Conservation (phyloP, 2,888 invertebrate species). For the Elmis aenea region DNA sequence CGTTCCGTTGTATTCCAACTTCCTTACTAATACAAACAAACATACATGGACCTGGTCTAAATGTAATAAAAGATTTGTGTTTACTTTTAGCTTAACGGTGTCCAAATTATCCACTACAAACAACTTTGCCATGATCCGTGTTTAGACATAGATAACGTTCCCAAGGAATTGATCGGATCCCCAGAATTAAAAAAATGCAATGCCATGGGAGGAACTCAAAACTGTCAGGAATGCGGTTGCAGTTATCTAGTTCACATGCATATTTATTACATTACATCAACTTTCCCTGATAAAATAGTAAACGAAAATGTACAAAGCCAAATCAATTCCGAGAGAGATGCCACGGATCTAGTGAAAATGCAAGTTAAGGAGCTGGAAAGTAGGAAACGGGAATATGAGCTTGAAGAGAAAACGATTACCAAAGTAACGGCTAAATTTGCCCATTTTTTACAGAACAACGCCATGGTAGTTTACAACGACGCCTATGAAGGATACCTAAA, state of each 20-base stretch:
- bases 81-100: too few relatives aligned
- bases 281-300: slow-evolving; percentile 27
- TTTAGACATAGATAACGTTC: slow-evolving; percentile 34
- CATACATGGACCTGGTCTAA: too few relatives aligned
- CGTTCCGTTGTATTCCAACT: too few relatives aligned
- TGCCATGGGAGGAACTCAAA: slow-evolving; percentile 29
- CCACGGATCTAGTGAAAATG: slow-evolving; percentile 6
- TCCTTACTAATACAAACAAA: too few relatives aligned
- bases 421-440: slow-evolving; percentile 37
- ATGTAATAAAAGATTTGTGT: too few relatives aligned
- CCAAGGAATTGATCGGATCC: slow-evolving; percentile 35
- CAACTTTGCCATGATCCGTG: slow-evolving; percentile 40
- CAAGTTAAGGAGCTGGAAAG: neutral
- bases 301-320: slow-evolving; percentile 31
- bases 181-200: slow-evolving; percentile 34
- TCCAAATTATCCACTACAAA: slow-evolving; percentile 37
- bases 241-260: slow-evolving; percentile 39
- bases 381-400: slow-evolving; percentile 18
- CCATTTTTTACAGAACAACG: slow-evolving; percentile 37
- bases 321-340: slow-evolving; percentile 28
- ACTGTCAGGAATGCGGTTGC: slow-evolving; percentile 33
- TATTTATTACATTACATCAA: slow-evolving; percentile 38
- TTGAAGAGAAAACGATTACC: slow-evolving; percentile 32
- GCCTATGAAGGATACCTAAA: slow-evolving; percentile 36
- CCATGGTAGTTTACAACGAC: slow-evolving; percentile 38